A percentile compares a stretch with the other conserved stretches of the same genome.
phyloP scores from a whole-genome alignment of 2,113 vertebrate species.

The Picathartes gymnocephalus region DNA sequence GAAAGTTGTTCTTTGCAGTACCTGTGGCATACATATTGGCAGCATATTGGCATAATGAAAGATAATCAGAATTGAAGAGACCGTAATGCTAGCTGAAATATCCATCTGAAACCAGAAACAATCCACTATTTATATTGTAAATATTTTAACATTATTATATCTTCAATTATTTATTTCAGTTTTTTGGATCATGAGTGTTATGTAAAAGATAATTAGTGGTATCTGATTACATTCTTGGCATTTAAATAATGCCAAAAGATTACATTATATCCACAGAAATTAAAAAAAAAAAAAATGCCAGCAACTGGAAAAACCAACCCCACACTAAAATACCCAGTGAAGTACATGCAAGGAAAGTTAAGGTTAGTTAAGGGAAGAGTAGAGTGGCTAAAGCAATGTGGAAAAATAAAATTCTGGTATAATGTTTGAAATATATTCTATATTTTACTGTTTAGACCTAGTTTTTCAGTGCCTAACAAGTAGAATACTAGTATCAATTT shows the following conservation, averaged over 20 bases:
- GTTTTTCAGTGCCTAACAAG: background rate
- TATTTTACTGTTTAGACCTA: background rate
- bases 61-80: background rate
- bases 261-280: background rate
- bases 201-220: background rate
- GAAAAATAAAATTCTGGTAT: background rate
- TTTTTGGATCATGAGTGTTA: background rate
- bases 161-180: background rate
- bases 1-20: background rate
- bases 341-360: accelerated
- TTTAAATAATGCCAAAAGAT: background rate
- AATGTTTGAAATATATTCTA: background rate
- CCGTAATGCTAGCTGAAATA: background rate
- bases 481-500: background rate
- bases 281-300: background rate
- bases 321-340: background rate
- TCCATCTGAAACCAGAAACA: background rate
- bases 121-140: background rate
- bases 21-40: background rate
- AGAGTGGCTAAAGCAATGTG: background rate
- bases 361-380: background rate
- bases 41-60: background rate
- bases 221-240: background rate
- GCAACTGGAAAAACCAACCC: background rate
- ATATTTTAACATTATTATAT: background rate